A percentile compares a stretch with the other conserved stretches of the same genome.
Conservation (phyloP, 2,113 vertebrate species). For the Corvus hawaiiensis region DNA sequence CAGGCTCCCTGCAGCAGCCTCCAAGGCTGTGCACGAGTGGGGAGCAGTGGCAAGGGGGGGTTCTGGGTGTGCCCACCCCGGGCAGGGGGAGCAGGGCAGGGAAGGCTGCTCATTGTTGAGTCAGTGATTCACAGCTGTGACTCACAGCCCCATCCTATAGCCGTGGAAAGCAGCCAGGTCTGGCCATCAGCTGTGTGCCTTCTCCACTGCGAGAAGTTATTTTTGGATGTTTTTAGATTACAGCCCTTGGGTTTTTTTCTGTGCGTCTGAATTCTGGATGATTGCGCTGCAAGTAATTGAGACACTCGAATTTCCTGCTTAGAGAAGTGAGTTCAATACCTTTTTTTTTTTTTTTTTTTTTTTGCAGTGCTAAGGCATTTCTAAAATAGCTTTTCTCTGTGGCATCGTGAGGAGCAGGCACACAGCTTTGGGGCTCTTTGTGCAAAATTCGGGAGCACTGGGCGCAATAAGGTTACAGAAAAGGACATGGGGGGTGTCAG, state of each 20-base stretch:
- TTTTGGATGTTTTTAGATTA: constrained; percentile 40
- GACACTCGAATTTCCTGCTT: constrained; percentile 37
- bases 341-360: background rate
- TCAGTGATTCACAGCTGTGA: constrained; percentile 8
- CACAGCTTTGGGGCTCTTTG: background rate
- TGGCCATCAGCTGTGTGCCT: constrained; percentile 33
- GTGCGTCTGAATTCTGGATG: constrained; percentile 42
- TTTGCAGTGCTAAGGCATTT: constrained; percentile 36
- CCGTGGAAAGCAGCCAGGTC: background rate
- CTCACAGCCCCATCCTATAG: background rate
- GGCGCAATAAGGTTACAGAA: background rate
- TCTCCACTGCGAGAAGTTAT: background rate
- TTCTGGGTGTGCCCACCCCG: background rate
- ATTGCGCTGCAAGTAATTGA: constrained; percentile 28
- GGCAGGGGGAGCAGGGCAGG: background rate
- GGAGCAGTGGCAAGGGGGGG: background rate
- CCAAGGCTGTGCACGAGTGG: fast-evolving
- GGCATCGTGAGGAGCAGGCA: background rate
- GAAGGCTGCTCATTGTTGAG: background rate
- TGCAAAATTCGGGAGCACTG: background rate
- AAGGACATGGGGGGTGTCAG: background rate
- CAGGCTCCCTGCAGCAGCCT: background rate
- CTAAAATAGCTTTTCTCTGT: background rate
- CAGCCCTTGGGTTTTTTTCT: background rate
- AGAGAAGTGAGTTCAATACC: background rate